These are phyloP conservation scores for Delia radicum DNA, from an alignment of 1,140 invertebrate genomes.

Conservation along the genomic window DNA sequence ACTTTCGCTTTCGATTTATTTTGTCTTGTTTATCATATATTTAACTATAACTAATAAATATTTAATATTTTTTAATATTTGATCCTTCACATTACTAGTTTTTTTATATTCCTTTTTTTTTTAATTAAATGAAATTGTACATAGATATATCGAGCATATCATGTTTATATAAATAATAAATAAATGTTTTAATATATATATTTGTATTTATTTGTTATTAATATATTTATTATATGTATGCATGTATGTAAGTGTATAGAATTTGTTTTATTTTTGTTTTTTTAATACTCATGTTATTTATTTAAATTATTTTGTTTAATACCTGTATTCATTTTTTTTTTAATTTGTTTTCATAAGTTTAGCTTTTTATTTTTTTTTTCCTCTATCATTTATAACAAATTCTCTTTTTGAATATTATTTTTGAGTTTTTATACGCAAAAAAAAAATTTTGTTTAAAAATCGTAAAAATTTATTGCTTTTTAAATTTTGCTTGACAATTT, in stretches of 20 bases:
- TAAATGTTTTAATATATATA: neutral
- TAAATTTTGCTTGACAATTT: too few relatives aligned
- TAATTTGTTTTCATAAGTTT: neutral
- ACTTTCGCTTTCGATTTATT: slow-evolving; percentile 40
- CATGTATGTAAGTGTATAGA: neutral
- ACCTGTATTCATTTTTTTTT: neutral
- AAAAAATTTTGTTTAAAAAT: too few relatives aligned
- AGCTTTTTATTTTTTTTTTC: too few relatives aligned
- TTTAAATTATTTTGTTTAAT: slow-evolving; percentile 1
- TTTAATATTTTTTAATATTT: slow-evolving; percentile 28
- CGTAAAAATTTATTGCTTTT: too few relatives aligned
- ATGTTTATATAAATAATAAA: too few relatives aligned
- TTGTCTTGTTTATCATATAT: slow-evolving; percentile 6
- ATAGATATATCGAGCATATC: neutral
- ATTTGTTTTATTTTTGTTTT: slow-evolving; percentile 4
- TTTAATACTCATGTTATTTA: neutral
- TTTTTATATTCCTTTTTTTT: slow-evolving; percentile 8
- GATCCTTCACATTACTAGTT: slow-evolving; percentile 18
- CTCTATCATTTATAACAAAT: too few relatives aligned
- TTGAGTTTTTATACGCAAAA: neutral
- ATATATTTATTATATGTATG: neutral
- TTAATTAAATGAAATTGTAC: neutral
- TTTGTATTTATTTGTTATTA: neutral
- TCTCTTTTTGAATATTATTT: neutral
- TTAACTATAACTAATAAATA: slow-evolving; percentile 28